Percentiles rank a stretch among this genome's conserved stretches.
phyloP scores from a whole-genome alignment of 30 jellyfish, hydroid and myxozoan genomes.

The Pseudorhiza aurosa region DNA sequence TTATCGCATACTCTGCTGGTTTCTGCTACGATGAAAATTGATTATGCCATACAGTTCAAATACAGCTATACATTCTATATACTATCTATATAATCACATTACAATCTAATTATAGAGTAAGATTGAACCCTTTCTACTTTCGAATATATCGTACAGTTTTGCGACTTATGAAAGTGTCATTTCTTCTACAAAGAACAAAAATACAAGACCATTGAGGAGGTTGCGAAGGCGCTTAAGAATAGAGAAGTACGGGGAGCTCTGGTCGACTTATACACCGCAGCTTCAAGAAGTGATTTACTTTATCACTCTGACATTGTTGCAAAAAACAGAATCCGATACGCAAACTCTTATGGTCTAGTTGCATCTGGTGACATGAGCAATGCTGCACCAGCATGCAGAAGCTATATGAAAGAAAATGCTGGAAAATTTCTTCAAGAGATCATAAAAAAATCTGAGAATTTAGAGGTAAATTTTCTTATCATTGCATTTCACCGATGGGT shows the following conservation, averaged over 20 bases:
- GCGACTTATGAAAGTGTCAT: too few species aligned
- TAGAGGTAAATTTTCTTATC: constrained; percentile 7
- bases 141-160: too few species aligned
- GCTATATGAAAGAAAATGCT: constrained; percentile 11
- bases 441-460: not conserved
- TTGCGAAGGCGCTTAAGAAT: constrained; percentile 12
- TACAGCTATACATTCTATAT: too few species aligned
- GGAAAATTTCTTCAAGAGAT: constrained; percentile 9
- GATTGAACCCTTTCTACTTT: too few species aligned
- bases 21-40: too few species aligned
- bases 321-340: not conserved
- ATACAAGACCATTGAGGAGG: constrained; percentile 38
- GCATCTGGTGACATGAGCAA: constrained; percentile 22
- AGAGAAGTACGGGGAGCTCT: constrained; percentile 36
- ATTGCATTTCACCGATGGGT: too few species aligned
- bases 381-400: constrained; percentile 18
- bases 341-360: constrained; percentile 30
- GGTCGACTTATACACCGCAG: constrained; percentile 35
- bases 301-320: constrained; percentile 39
- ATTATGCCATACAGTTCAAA: too few species aligned
- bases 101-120: too few species aligned
- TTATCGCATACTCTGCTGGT: too few species aligned
- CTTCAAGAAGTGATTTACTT: constrained; percentile 26
- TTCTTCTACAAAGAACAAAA: not conserved
- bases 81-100: too few species aligned